Base-by-base conservation (phyloP, 1,140 invertebrate species). In the Euwallacea fornicatus region DNA sequence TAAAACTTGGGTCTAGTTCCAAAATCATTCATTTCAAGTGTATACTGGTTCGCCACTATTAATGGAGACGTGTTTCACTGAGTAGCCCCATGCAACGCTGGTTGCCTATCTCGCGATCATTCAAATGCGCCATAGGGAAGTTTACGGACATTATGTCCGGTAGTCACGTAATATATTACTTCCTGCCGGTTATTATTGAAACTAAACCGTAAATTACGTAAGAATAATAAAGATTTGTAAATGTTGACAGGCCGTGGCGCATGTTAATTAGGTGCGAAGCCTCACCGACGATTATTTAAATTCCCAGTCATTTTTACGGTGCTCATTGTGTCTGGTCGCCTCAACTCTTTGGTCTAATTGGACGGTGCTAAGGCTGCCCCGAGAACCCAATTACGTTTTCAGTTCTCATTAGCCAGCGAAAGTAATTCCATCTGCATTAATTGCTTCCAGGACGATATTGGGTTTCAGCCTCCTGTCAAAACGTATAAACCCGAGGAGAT, bases 391-490 rank as follows among this genome's bases (percentile, higher is more conserved):
- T 66, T 66, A 58, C 6, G 13, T 21, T 15, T 58, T 66, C 33
- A n/a, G 42, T 66, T 66, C 64, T 66, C 64, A 56, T 66, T 66
- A 66, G 13, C 13, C 41, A 21, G 44, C 43, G 54, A 66, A 66
- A 15, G 62, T 65, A 65, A 65, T 65, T 65, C 33, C 13, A 65
- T 54, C 46, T 42, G 33, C 53, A 42, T 55, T 66, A 66, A 66
- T 66, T 56, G 33, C 54, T 56, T 42, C 53, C 42, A 44, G 54
- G 33, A 43, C 13, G 42, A 42, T 56, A 42, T 56, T 66, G 53
- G 64, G 13, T 66, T 66, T 56, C 64, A 46, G 42, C n/a, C 46
- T 53, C 64, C 64, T 55, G 64, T 66, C 64, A 66, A 43, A 66
- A 66, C 54, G 33, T 33, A 66, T 46, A 64, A 33, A 41, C 33